These are phyloP conservation scores for Vandiemenella viatica DNA, from an alignment of 2,888 invertebrate genomes.

Conservation along the genomic window DNA sequence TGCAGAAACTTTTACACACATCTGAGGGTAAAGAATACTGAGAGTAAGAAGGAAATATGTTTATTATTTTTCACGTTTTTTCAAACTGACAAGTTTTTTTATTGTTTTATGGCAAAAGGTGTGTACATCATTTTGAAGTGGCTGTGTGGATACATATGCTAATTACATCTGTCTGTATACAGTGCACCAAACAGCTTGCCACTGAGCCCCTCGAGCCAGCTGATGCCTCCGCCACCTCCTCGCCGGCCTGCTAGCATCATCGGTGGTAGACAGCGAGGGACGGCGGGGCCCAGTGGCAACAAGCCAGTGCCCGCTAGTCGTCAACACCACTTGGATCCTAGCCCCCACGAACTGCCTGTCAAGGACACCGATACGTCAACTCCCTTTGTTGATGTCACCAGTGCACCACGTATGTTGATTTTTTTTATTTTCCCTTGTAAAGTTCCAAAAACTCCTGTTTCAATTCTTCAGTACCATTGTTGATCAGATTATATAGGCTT, in stretches of 20 bases:
- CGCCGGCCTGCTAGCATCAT: conserved; percentile 33
- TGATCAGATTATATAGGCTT: background rate
- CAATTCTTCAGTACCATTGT: conserved; percentile 4
- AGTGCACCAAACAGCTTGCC: conserved; percentile 12
- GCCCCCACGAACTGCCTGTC: conserved; percentile 29
- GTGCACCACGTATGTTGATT: conserved; percentile 33
- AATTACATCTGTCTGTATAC: background rate
- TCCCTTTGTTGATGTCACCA: conserved; percentile 29
- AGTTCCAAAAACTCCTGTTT: background rate
- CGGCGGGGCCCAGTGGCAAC: conserved; percentile 21
- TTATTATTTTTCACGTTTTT: no score
- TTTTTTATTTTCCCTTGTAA: background rate
- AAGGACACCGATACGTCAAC: conserved; percentile 28
- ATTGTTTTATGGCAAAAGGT: no score
- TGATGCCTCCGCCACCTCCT: conserved; percentile 7
- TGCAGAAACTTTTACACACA: no score
- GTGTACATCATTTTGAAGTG: no score
- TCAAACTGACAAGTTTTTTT: no score
- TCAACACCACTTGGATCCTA: conserved; percentile 25
- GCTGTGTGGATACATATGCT: no score
- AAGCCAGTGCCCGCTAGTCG: conserved; percentile 16
- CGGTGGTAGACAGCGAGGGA: conserved; percentile 28
- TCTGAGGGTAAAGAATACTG: no score
- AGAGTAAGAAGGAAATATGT: no score
- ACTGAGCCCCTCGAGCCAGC: conserved; percentile 4